These are phyloP conservation scores for Melanotaenia pygmaea DNA, from an alignment of 2,797 vertebrate genomes.

Conservation along the genomic window DNA sequence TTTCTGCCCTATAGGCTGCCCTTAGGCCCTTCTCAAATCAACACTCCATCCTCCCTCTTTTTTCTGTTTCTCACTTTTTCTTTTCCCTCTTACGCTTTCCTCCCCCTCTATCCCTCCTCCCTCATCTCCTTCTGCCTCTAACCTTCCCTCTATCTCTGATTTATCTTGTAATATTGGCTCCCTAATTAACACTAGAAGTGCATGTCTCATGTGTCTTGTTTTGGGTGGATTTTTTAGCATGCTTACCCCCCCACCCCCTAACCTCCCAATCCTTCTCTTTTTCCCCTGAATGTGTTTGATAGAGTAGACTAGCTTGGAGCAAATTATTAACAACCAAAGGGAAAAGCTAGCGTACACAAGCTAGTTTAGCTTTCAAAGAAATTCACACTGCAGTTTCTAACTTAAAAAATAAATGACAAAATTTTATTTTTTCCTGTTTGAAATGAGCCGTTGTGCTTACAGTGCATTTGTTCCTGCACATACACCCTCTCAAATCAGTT, in stretches of 20 bases:
- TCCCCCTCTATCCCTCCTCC: slow-evolving; percentile 49
- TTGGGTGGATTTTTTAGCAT: slow-evolving; percentile 73
- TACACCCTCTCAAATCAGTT: slow-evolving; percentile 28
- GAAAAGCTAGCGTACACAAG: slow-evolving; percentile 56
- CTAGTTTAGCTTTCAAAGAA: slow-evolving; percentile 64
- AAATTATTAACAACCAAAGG: slow-evolving; percentile 73
- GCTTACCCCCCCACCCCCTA: slow-evolving; percentile 41
- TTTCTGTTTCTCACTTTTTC: slow-evolving; percentile 52
- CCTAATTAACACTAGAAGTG: slow-evolving; percentile 79
- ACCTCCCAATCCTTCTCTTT: slow-evolving; percentile 38
- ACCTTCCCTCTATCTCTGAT: slow-evolving; percentile 76
- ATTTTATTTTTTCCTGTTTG: slow-evolving; percentile 11
- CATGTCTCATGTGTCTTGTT: slow-evolving; percentile 78
- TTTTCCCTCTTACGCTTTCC: slow-evolving; percentile 38
- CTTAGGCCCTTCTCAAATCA: slow-evolving; percentile 77
- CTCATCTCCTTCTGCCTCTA: slow-evolving; percentile 58
- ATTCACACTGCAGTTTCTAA: slow-evolving; percentile 27
- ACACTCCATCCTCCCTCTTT: slow-evolving; percentile 60
- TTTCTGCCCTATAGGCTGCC: slow-evolving; percentile 76
- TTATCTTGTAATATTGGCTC: slow-evolving; percentile 81
- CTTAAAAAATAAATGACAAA: slow-evolving; percentile 26
- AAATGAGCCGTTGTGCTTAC: background rate
- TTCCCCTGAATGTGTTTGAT: slow-evolving; percentile 58
- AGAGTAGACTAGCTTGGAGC: slow-evolving; percentile 68
- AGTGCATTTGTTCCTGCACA: slow-evolving; percentile 2